These are phyloP conservation scores for Odontesthes bonariensis DNA, from an alignment of 2,113 vertebrate genomes.

Conservation along the genomic window DNA sequence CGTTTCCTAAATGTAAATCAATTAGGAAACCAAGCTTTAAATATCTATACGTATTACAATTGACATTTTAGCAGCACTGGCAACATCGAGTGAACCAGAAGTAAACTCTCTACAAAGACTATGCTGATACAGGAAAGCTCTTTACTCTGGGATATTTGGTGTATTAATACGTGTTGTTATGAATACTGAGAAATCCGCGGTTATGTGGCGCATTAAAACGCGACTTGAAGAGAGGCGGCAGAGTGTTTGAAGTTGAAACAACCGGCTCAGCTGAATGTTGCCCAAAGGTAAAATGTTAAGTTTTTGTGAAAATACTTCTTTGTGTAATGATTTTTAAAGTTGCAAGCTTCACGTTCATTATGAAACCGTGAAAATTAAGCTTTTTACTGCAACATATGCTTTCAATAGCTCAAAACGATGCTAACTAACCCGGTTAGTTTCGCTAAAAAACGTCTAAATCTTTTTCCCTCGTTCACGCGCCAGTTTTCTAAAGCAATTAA, in stretches of 20 bases:
- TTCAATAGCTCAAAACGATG: neutral
- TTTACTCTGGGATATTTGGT: too few relatives aligned
- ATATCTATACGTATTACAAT: too few relatives aligned
- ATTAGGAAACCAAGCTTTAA: too few relatives aligned
- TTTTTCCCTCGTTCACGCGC: too few relatives aligned
- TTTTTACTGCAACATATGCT: neutral
- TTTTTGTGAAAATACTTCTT: accelerated
- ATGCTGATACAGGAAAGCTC: too few relatives aligned
- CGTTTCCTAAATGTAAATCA: too few relatives aligned
- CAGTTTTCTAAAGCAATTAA: too few relatives aligned
- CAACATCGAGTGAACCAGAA: conserved; percentile 20
- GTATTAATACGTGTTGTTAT: too few relatives aligned
- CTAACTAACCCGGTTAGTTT: too few relatives aligned
- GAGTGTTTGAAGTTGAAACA: conserved; percentile 37
- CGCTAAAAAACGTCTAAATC: too few relatives aligned
- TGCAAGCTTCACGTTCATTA: neutral
- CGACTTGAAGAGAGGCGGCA: neutral
- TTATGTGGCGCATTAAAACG: conserved; percentile 26
- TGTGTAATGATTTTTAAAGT: neutral
- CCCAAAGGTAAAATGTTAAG: conserved; percentile 1
- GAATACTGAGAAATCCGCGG: neutral
- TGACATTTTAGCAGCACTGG: neutral
- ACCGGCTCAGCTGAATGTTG: neutral
- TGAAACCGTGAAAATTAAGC: neutral
- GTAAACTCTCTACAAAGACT: neutral